A percentile compares a stretch with the other conserved stretches of the same genome.
phyloP scores from a whole-genome alignment of 2,888 invertebrate genomes.

The Argynnis bischoffii region DNA sequence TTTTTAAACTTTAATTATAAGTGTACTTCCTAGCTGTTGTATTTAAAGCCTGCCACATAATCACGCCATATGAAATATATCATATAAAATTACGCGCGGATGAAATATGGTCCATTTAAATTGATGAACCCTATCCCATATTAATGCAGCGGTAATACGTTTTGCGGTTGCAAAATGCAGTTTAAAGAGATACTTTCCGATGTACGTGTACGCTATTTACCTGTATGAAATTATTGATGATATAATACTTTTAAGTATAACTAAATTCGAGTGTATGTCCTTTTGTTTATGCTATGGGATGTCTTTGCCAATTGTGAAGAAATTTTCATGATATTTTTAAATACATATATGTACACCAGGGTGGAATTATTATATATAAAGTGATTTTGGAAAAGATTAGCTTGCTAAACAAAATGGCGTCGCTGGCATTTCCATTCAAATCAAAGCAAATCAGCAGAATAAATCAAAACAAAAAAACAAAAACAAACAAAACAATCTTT shows the following conservation, averaged over 20 bases:
- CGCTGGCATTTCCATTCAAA: too few species aligned
- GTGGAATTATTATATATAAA: too few species aligned
- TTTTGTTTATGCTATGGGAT: too few species aligned
- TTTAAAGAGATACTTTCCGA: conserved; percentile 2
- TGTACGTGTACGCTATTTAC: not conserved
- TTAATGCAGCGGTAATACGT: conserved; percentile 30
- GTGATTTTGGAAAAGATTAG: too few species aligned
- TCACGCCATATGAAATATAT: conserved; percentile 8
- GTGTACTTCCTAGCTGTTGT: not conserved
- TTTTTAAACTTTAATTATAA: not conserved
- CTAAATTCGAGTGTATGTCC: too few species aligned
- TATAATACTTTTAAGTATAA: not conserved
- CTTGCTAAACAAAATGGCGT: too few species aligned
- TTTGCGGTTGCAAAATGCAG: conserved; percentile 22
- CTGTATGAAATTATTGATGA: not conserved
- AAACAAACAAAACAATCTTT: too few species aligned
- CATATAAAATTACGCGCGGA: conserved; percentile 19
- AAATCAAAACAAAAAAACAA: too few species aligned
- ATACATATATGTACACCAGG: too few species aligned
- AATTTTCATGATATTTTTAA: too few species aligned
- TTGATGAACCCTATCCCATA: conserved; percentile 26
- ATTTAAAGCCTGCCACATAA: conserved; percentile 1
- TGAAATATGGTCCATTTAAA: conserved; percentile 30
- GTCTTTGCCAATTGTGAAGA: too few species aligned
- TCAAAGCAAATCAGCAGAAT: too few species aligned